Percentiles rank a stretch among this genome's conserved stretches.
phyloP scores from a whole-genome alignment of 1,140 invertebrate genomes.

The Bombus turneri region DNA sequence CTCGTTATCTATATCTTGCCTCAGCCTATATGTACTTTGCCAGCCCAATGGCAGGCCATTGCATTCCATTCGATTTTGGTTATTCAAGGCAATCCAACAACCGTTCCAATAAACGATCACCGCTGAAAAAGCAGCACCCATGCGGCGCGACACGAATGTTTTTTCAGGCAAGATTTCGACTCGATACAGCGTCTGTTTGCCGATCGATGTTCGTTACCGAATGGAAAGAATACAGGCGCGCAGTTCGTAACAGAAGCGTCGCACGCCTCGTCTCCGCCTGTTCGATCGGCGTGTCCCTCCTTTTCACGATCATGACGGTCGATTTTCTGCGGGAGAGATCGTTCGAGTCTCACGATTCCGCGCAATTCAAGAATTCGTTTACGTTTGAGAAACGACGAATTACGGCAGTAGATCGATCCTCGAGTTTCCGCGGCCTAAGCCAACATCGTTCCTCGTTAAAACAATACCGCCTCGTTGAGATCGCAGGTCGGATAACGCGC shows the following conservation, averaged over 20 bases:
- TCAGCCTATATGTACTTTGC: neutral
- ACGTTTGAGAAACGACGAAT: constrained; percentile 7
- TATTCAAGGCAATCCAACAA: no score
- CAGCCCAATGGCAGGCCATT: neutral
- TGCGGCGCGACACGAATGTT: neutral
- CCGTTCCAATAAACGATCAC: constrained; percentile 1
- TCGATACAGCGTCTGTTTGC: neutral
- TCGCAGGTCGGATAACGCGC: constrained; percentile 5
- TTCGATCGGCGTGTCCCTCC: neutral
- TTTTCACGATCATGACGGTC: no score
- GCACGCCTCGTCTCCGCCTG: no score
- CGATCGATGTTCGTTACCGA: neutral
- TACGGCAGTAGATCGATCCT: neutral
- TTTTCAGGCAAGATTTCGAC: constrained; percentile 4
- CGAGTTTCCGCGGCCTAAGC: neutral
- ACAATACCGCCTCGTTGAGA: constrained; percentile 22
- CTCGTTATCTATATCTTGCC: neutral
- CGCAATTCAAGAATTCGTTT: no score
- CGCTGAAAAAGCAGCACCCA: neutral
- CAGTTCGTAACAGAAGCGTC: no score
- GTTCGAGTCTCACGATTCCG: no score
- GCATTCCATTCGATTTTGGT: constrained; percentile 5
- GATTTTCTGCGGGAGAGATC: neutral
- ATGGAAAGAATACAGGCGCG: neutral
- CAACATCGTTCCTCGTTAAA: constrained; percentile 43